Evolutionary conservation across 2,113 vertebrate species (phyloP), one percentile per base, ranked within the genome.

Genomic region (Collichthys lucidus): DNA sequence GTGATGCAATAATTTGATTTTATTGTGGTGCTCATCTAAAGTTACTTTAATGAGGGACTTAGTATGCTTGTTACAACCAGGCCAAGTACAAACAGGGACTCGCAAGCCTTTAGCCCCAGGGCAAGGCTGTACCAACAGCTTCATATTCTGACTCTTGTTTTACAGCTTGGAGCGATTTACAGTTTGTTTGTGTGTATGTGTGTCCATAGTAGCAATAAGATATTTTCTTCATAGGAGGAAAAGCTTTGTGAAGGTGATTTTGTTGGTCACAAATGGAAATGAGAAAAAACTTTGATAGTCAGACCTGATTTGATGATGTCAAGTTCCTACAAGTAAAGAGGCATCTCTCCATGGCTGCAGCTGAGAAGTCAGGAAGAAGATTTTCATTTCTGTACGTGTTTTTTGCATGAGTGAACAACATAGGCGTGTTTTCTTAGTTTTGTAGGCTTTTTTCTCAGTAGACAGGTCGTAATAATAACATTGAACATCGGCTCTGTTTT

Each of bases 1-100:
- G 20, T 49, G 65, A 77, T 77, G 56, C 56, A 82, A 57, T 77
- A 8, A 77, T 84, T 64, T 83, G 75, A 74, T 74, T 46, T 78
- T 19, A 68, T 57, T 66, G 60, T 74, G 11, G 31, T 20, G 4
- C 46, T 46, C n/a, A 35, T 44, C 66, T 42, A 24, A 64, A 80
- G 57, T 0, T 0, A 42, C 68, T 70, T 74, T 56, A 83, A 74
- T 59, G 35, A 35, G 22, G 71, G 55, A 85, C 78, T 31, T 67
- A 67, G 6, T 63, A 3, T 53, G 12, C 14, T 42, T 82, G 19
- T 62, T 61, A 44, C 19, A 42, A 40, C 29, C 24, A 50, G 7
- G 50, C 35, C 9, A 44, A 59, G 53, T 42, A 24, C 47, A 65
- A 57, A 52, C 47, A 47, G 44, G 0, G 20, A 47, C 53, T 46